Conservation (phyloP, 2,797 vertebrate species). For the Arremon aurantiirostris region DNA sequence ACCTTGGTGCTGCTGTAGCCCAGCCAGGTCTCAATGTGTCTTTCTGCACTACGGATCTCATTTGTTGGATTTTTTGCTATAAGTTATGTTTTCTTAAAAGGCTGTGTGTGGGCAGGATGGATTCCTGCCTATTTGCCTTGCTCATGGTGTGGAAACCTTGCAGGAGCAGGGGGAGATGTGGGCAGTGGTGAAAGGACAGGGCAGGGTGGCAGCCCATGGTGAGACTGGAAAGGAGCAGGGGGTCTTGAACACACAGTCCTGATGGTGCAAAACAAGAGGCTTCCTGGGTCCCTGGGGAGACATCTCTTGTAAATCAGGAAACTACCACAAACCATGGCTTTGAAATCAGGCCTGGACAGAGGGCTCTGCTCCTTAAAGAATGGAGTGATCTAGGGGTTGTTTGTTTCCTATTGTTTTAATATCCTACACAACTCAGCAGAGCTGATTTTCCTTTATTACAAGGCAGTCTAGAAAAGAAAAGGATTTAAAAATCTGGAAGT, state of each 20-base stretch:
- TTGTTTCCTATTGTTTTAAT: not conserved
- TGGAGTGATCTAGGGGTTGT: accelerated
- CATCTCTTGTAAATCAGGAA: not conserved
- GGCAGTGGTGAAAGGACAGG: not conserved
- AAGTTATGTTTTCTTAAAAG: not conserved
- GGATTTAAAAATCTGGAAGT: not conserved
- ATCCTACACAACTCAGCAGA: not conserved
- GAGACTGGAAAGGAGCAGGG: not conserved
- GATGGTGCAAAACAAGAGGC: not conserved
- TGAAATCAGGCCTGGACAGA: not conserved
- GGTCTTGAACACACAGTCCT: not conserved
- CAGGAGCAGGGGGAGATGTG: not conserved
- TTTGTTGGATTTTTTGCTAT: not conserved
- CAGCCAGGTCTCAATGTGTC: not conserved
- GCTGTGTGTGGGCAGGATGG: not conserved
- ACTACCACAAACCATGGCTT: not conserved
- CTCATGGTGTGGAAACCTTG: not conserved
- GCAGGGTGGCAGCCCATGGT: not conserved
- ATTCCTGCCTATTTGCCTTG: not conserved
- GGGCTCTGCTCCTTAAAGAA: not conserved
- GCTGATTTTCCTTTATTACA: not conserved
- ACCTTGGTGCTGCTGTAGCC: not conserved
- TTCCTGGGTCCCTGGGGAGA: not conserved
- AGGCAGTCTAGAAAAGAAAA: not conserved
- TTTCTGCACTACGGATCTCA: not conserved